A percentile compares a stretch with the other conserved stretches of the same genome.
Evolutionary conservation across 2,797 vertebrate species (phyloP).

Genomic region (Trachops cirrhosus): DNA sequence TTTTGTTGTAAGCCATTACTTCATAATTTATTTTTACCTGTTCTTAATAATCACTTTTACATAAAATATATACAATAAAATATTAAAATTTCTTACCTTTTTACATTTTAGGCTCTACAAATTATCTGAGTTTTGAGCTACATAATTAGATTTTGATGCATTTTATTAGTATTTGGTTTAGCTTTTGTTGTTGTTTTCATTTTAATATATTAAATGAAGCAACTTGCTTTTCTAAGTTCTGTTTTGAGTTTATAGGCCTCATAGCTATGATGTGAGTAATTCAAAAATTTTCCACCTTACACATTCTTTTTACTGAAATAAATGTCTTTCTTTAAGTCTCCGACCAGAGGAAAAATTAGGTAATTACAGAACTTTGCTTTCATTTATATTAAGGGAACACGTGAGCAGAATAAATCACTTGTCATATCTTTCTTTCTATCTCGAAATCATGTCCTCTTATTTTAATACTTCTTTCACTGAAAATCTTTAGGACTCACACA

Average conservation of each 20-base stretch:
- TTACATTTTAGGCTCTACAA: background rate
- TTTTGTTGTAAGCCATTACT: background rate
- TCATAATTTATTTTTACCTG: background rate
- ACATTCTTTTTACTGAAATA: conserved; percentile 12
- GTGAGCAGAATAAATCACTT: background rate
- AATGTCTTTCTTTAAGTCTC: conserved; percentile 19
- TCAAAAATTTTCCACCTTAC: background rate
- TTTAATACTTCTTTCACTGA: background rate
- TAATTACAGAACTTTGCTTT: background rate
- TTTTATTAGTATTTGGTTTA: conserved; percentile 53
- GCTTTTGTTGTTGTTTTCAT: conserved; percentile 9
- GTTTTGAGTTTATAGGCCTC: conserved; percentile 35
- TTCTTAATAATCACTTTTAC: background rate
- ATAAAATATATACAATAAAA: background rate
- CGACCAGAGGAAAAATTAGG: background rate
- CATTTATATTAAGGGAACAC: background rate
- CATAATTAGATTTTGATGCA: background rate
- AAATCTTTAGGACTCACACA: background rate
- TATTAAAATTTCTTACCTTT: background rate
- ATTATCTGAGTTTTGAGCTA: background rate
- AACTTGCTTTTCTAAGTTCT: conserved; percentile 42
- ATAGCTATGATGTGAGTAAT: background rate
- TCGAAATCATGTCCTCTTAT: background rate
- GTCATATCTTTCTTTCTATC: background rate
- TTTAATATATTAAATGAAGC: conserved; percentile 43